Percentiles rank a stretch among this genome's conserved stretches.
Evolutionary conservation across 2,888 invertebrate genomes (phyloP).

Genomic region (Malthinus flaveolus): DNA sequence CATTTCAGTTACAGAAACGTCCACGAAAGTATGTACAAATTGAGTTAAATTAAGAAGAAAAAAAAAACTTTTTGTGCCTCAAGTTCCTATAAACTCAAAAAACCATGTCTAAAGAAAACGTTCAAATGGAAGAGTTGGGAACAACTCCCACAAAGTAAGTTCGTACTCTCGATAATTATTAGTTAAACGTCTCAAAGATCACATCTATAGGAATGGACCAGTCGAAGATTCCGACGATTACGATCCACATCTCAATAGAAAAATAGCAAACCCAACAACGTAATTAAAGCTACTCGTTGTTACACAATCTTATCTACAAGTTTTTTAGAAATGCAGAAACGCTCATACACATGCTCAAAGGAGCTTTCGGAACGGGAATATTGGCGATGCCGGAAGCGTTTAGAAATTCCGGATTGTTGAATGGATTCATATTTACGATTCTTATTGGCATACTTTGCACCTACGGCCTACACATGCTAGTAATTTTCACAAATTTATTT

Average conservation of each 20-base stretch:
- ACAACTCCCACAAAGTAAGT: too few species aligned
- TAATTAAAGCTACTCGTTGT: slow-evolving; percentile 53
- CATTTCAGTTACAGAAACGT: too few species aligned
- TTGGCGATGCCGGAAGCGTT: slow-evolving; percentile 93
- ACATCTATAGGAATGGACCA: background rate
- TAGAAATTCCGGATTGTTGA: slow-evolving; percentile 78
- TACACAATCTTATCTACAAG: background rate
- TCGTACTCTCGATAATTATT: slow-evolving; percentile 40
- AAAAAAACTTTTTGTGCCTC: too few species aligned
- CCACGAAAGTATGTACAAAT: too few species aligned
- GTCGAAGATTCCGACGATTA: slow-evolving; percentile 50
- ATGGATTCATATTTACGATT: slow-evolving; percentile 75
- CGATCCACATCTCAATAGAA: slow-evolving; percentile 70
- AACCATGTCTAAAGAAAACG: too few species aligned
- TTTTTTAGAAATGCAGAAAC: slow-evolving; percentile 75
- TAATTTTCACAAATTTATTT: too few species aligned
- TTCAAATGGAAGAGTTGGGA: too few species aligned
- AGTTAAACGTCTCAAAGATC: too few species aligned
- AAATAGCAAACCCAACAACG: slow-evolving; percentile 72
- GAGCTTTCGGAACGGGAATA: slow-evolving; percentile 91
- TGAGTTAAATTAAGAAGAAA: too few species aligned
- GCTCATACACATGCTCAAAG: slow-evolving; percentile 84
- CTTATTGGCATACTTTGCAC: slow-evolving; percentile 79
- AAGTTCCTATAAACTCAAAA: too few species aligned
- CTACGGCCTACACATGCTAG: slow-evolving; percentile 87